Base-by-base conservation (phyloP, 1,140 invertebrate species). In the Anastatus disparis region DNA sequence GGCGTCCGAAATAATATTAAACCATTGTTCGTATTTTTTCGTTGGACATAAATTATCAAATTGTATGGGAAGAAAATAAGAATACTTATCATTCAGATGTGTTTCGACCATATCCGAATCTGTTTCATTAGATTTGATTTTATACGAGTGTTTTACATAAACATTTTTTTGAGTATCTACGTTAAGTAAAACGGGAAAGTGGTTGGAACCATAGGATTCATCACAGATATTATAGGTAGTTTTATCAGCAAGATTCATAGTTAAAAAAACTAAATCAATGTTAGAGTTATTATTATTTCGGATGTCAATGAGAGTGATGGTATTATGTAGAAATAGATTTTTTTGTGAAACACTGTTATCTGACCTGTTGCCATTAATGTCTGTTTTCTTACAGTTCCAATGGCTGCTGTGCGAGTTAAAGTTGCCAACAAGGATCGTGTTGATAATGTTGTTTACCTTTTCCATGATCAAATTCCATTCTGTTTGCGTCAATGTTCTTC, bases 131-230 rank as follows among this genome's bases (percentile, higher is more conserved):
- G n/a, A n/a, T n/a, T n/a, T n/a, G n/a, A n/a, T n/a, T n/a, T n/a
- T n/a, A n/a, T n/a, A n/a, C n/a, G n/a, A n/a, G n/a, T n/a, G n/a
- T n/a, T n/a, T n/a, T n/a, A n/a, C n/a, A n/a, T n/a, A n/a, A n/a
- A n/a, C n/a, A n/a, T n/a, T n/a, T n/a, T n/a, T n/a, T n/a, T n/a
- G n/a, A n/a, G n/a, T n/a, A n/a, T n/a, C n/a, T n/a, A n/a, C n/a
- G n/a, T n/a, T n/a, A n/a, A n/a, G n/a, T n/a, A n/a, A n/a, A 27
- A 81, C 79, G 10, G 78, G 81, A 24, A 74, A 78, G 53, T 82
- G 78, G 52, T 80, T 78, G 66, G 77, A 80, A 26, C 75, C 75
- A 74, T 77, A 76, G 38, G 73, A 61, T 55, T 80, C 71, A 10
- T 77, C 72, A 46, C 76, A 40, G 10, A 73, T 71, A 31, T 76